These are phyloP conservation scores for Hycleus phaleratus DNA, from an alignment of 1,140 invertebrate species.

Conservation along the genomic window DNA sequence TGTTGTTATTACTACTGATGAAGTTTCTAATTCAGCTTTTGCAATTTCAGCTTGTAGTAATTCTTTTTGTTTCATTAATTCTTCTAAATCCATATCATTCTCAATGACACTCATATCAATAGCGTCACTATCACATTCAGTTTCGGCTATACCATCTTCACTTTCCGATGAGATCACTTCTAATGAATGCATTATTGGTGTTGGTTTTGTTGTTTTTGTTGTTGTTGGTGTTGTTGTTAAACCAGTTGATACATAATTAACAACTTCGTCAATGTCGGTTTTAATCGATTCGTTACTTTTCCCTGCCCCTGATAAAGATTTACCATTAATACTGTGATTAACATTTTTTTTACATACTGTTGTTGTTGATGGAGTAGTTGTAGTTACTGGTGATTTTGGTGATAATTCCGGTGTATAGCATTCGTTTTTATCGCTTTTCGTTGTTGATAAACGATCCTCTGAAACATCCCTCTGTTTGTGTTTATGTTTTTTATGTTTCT, in stretches of 20 bases:
- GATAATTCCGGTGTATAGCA: constrained; percentile 38
- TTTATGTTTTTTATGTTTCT: constrained; percentile 40
- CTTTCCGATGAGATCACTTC: constrained; percentile 63
- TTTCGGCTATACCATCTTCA: constrained; percentile 54
- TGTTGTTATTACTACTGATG: constrained; percentile 4
- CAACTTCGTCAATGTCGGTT: constrained; percentile 26
- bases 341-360: constrained; percentile 22
- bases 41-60: constrained; percentile 55
- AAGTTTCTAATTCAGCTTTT: constrained; percentile 46
- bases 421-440: constrained; percentile 27
- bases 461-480: constrained; percentile 26
- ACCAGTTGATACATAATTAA: constrained; percentile 31
- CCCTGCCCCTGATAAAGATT: constrained; percentile 28
- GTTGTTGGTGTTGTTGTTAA: constrained; percentile 14
- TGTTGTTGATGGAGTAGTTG: background rate
- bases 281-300: constrained; percentile 20
- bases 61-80: constrained; percentile 82
- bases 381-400: constrained; percentile 12
- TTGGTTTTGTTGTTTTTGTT: no score
- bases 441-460: constrained; percentile 19
- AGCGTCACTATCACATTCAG: constrained; percentile 64
- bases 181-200: constrained; percentile 31
- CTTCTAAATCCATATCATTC: constrained; percentile 80
- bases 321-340: constrained; percentile 31
- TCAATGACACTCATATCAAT: constrained; percentile 68